Evolutionary conservation across 2,797 vertebrate species (phyloP).

Genomic region (Schizopygopsis pylzovi): DNA sequence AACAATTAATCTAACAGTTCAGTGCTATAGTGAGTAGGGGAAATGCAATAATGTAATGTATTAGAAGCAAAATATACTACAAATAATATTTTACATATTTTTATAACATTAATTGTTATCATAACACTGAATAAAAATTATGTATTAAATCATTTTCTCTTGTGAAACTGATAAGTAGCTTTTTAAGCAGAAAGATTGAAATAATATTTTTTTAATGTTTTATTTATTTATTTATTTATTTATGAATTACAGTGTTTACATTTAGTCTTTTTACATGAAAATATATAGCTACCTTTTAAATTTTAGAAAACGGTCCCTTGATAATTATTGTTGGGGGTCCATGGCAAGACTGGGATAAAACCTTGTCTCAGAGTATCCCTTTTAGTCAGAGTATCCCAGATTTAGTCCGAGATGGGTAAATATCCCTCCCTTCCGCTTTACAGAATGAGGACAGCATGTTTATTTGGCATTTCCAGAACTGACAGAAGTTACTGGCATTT

Average conservation of each 20-base stretch:
- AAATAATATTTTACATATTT: not conserved
- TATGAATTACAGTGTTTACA: not conserved
- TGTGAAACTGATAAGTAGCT: not conserved
- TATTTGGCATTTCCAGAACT: slow-evolving; percentile 51
- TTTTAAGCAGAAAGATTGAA: not conserved
- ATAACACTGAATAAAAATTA: not conserved
- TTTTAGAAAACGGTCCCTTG: too few relatives aligned
- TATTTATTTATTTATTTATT: not conserved
- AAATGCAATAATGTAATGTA: not conserved
- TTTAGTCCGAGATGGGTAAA: not conserved
- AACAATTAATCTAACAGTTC: not conserved
- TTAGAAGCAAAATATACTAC: not conserved
- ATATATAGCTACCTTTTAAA: not conserved
- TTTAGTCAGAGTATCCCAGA: not conserved
- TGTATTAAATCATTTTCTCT: not conserved
- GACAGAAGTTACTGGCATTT: slow-evolving; percentile 51
- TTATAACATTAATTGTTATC: too few relatives aligned
- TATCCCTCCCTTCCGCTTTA: not conserved
- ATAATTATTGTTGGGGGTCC: not conserved
- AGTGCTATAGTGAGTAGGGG: not conserved
- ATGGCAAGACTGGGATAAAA: not conserved
- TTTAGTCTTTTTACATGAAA: not conserved
- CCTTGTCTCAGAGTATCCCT: not conserved
- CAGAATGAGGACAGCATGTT: slow-evolving; percentile 38
- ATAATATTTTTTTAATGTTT: not conserved